These are phyloP conservation scores for Xyrauchen texanus DNA, from an alignment of 2,113 vertebrate genomes.

Conservation along the genomic window DNA sequence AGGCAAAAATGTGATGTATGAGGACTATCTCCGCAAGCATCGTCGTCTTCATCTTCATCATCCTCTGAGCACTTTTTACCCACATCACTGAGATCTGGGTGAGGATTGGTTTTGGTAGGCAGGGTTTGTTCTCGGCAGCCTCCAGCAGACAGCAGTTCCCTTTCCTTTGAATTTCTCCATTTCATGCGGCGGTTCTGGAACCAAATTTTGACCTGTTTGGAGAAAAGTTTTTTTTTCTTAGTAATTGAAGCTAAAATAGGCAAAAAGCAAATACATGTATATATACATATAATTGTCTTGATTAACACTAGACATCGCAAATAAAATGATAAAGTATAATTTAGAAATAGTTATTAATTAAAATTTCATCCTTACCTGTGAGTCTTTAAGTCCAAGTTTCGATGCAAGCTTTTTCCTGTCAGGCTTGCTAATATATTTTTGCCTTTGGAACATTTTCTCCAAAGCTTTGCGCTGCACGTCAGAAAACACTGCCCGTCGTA, in stretches of 20 bases:
- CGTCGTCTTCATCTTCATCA: constrained; percentile 74
- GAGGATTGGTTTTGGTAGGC: constrained; percentile 95
- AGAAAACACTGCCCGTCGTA: constrained; percentile 93
- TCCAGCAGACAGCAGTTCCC: constrained; percentile 91
- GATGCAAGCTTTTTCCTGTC: constrained; percentile 92
- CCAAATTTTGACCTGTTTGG: constrained; percentile 93
- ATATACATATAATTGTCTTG: too few relatives aligned
- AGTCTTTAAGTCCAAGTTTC: constrained; percentile 94
- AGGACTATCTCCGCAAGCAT: constrained; percentile 58
- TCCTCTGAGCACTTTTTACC: constrained; percentile 80
- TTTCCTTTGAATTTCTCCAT: constrained; percentile 97
- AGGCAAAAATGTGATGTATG: constrained; percentile 63
- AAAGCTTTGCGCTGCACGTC: constrained; percentile 94
- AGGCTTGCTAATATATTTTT: constrained; percentile 99
- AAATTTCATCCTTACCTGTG: constrained; percentile 77
- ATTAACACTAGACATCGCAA: too few relatives aligned
- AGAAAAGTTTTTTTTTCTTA: constrained; percentile 83
- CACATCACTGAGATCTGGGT: constrained; percentile 95
- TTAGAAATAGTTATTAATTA: too few relatives aligned
- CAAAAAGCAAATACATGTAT: too few relatives aligned
- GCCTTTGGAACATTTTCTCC: constrained; percentile 98
- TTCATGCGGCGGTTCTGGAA: constrained; percentile 99
- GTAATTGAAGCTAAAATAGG: constrained; percentile 84
- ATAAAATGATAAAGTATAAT: too few relatives aligned
- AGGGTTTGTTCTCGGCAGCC: constrained; percentile 96